These are phyloP conservation scores for Chinchilla lanigera DNA, from an alignment of 2,113 vertebrate genomes.

Conservation along the genomic window DNA sequence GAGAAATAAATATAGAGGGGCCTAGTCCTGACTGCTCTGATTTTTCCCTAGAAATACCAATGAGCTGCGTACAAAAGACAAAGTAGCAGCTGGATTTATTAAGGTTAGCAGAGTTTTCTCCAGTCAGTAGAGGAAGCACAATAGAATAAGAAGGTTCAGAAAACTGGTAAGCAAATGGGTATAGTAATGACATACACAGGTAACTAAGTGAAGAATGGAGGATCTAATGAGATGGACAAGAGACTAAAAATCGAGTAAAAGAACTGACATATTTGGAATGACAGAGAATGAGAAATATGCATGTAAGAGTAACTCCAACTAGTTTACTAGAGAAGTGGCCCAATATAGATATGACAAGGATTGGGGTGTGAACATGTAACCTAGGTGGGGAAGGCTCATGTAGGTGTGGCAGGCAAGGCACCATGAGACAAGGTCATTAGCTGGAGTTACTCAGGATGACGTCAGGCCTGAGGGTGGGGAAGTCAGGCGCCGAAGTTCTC, in stretches of 20 bases:
- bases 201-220: neutral
- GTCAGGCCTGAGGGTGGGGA: conserved; percentile 44
- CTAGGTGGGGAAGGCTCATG: neutral
- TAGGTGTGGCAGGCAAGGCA: conserved; percentile 9
- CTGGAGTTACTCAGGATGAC: conserved; percentile 33
- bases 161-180: neutral
- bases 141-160: neutral
- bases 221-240: neutral
- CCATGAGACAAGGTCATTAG: neutral
- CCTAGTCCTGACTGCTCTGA: neutral
- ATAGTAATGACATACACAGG: neutral
- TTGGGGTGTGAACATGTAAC: neutral
- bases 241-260: neutral
- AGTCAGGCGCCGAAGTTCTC: neutral
- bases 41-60: conserved; percentile 22
- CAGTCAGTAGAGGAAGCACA: neutral
- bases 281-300: neutral
- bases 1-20: neutral
- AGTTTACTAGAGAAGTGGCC: neutral
- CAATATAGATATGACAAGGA: neutral
- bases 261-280: neutral
- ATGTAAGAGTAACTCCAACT: neutral
- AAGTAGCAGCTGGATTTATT: neutral
- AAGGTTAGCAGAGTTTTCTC: neutral
- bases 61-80: neutral